Conservation (phyloP, 2,888 invertebrate genomes). For the Hirudinaria manillensis region DNA sequence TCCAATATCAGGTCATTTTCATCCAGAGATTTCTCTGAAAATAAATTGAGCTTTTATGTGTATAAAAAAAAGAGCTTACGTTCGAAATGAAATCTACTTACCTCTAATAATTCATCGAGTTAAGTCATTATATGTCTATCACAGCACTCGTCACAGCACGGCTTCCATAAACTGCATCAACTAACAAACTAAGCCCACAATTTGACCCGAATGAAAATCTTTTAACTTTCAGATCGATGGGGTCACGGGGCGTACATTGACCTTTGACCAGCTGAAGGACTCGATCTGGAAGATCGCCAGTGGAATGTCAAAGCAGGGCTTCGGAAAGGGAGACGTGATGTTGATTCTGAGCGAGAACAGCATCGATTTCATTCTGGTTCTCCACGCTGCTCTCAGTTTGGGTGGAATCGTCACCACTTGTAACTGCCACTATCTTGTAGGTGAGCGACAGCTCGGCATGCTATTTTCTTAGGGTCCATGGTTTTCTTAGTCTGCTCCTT, state of each 20-base stretch:
- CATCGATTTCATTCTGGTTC: constrained; percentile 33
- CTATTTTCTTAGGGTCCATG: not conserved
- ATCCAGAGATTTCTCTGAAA: no score
- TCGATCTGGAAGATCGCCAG: constrained; percentile 32
- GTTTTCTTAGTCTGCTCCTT: not conserved
- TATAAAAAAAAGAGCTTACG: no score
- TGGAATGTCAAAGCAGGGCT: constrained; percentile 31
- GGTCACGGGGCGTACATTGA: constrained; percentile 26
- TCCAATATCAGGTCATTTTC: no score
- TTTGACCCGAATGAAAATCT: no score
- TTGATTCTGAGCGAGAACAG: constrained; percentile 33
- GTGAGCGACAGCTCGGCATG: constrained; percentile 2
- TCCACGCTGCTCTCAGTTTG: constrained; percentile 31
- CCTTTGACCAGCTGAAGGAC: constrained; percentile 32
- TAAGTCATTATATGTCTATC: no score
- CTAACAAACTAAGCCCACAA: no score
- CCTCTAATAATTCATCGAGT: no score
- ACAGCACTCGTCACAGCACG: no score
- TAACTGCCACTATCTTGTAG: constrained; percentile 29
- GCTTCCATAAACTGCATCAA: no score
- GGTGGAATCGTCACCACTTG: constrained; percentile 33
- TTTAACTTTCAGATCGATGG: constrained; percentile 32
- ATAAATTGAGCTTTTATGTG: no score
- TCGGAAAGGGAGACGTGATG: constrained; percentile 34
- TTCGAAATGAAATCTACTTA: no score